A percentile compares a stretch with the other conserved stretches of the same genome.
Evolutionary conservation across 2,797 vertebrate genomes (phyloP).

Genomic region (Esox lucius): DNA sequence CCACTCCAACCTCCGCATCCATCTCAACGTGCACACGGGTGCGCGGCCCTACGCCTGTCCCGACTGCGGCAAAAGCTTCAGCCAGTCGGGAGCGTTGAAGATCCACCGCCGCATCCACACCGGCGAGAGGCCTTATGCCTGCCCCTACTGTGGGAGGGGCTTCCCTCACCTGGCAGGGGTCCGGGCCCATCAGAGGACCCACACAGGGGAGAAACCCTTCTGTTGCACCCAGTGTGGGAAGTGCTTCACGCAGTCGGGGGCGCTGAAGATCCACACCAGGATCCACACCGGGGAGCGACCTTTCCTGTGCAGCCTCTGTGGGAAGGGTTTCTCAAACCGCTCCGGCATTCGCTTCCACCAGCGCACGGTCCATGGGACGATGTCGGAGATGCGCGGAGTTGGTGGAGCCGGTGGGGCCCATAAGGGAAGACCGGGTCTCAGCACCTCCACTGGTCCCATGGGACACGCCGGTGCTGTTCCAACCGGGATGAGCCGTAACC

Average conservation of each 20-base stretch:
- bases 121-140: slow-evolving; percentile 76
- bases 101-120: slow-evolving; percentile 80
- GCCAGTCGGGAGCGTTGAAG: slow-evolving; percentile 80
- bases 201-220: slow-evolving; percentile 83
- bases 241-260: slow-evolving; percentile 82
- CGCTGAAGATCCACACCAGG: slow-evolving; percentile 78
- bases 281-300: slow-evolving; percentile 81
- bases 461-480: slow-evolving; percentile 56
- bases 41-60: slow-evolving; percentile 76
- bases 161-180: slow-evolving; percentile 81
- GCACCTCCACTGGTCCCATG: not conserved
- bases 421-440: slow-evolving; percentile 44
- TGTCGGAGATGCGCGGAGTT: slow-evolving; percentile 53
- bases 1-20: slow-evolving; percentile 81
- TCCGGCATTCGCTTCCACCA: slow-evolving; percentile 80
- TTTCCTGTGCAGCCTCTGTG: slow-evolving; percentile 75
- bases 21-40: slow-evolving; percentile 80
- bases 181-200: slow-evolving; percentile 78
- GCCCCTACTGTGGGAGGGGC: slow-evolving; percentile 75
- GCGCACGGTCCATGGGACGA: slow-evolving; percentile 72
- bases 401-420: slow-evolving; percentile 4
- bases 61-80: slow-evolving; percentile 80
- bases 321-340: slow-evolving; percentile 78
- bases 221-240: slow-evolving; percentile 78
- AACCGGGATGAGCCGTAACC: not conserved